phyloP scores from a whole-genome alignment of 2,797 vertebrate species.

The Remorina albescens region DNA sequence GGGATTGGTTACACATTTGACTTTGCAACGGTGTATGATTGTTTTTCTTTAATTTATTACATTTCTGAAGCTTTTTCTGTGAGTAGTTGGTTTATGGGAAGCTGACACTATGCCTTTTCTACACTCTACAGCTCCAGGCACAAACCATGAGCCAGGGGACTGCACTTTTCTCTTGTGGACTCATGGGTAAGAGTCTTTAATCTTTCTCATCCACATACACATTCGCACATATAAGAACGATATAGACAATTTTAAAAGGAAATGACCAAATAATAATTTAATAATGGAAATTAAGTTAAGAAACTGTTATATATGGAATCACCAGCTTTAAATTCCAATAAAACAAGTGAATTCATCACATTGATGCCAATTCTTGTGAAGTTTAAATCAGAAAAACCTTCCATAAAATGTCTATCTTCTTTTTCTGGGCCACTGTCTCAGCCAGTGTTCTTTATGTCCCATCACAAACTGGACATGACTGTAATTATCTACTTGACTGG shows the following conservation, averaged over 20 bases:
- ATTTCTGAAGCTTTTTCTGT: slow-evolving; percentile 8
- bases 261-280: background rate
- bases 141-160: slow-evolving; percentile 96
- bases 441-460: background rate
- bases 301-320: background rate
- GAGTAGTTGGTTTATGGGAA: slow-evolving; percentile 4
- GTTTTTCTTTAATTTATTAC: background rate
- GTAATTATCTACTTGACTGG: slow-evolving; percentile 22
- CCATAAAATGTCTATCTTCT: background rate
- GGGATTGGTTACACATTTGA: no score
- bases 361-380: background rate
- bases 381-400: background rate
- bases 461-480: slow-evolving; percentile 11
- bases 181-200: slow-evolving; percentile 90
- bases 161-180: slow-evolving; percentile 93
- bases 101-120: slow-evolving; percentile 64
- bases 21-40: no score
- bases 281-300: background rate
- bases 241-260: background rate
- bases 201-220: background rate
- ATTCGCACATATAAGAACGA: background rate
- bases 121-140: slow-evolving; percentile 88
- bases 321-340: background rate
- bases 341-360: background rate
- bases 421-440: background rate